Evolutionary conservation across 2,888 invertebrate genomes (phyloP).

Genomic region (Drosophila picticornis): DNA sequence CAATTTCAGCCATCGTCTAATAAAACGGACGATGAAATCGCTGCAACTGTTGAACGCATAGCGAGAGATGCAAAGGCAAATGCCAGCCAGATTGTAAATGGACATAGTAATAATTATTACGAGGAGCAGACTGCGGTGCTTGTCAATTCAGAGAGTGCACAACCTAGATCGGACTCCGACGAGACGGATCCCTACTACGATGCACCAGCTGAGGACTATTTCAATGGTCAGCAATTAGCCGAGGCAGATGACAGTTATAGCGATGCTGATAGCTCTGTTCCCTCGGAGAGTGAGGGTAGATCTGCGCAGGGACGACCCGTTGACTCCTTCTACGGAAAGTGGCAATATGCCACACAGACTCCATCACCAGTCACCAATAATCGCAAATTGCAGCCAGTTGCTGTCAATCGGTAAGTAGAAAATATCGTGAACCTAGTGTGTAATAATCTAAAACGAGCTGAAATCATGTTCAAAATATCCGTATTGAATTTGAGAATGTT

Average conservation of each 20-base stretch:
- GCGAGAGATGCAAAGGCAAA: constrained; percentile 49
- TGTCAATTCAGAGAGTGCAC: constrained; percentile 56
- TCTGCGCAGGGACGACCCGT: constrained; percentile 43
- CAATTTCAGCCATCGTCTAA: constrained; percentile 35
- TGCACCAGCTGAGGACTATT: constrained; percentile 49
- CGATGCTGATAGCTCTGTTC: constrained; percentile 4
- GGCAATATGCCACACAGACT: constrained; percentile 43
- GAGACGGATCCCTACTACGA: constrained; percentile 63
- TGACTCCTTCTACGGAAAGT: constrained; percentile 61
- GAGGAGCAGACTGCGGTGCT: constrained; percentile 71
- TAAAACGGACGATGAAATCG: constrained; percentile 29
- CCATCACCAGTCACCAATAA: constrained; percentile 40
- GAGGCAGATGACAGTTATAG: constrained; percentile 8
- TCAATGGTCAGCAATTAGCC: constrained; percentile 18
- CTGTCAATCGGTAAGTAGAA: constrained; percentile 53
- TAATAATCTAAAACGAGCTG: neutral
- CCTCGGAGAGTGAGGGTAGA: constrained; percentile 50
- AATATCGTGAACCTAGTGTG: neutral
- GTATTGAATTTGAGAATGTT: neutral
- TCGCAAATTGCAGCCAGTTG: constrained; percentile 50
- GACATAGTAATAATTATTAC: constrained; percentile 56
- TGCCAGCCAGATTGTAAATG: constrained; percentile 12
- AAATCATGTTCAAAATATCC: neutral
- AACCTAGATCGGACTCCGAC: constrained; percentile 47
- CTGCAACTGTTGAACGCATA: constrained; percentile 66